These are phyloP conservation scores for Chymomyza procnemis DNA, from an alignment of 2,888 invertebrate species.

Conservation along the genomic window DNA sequence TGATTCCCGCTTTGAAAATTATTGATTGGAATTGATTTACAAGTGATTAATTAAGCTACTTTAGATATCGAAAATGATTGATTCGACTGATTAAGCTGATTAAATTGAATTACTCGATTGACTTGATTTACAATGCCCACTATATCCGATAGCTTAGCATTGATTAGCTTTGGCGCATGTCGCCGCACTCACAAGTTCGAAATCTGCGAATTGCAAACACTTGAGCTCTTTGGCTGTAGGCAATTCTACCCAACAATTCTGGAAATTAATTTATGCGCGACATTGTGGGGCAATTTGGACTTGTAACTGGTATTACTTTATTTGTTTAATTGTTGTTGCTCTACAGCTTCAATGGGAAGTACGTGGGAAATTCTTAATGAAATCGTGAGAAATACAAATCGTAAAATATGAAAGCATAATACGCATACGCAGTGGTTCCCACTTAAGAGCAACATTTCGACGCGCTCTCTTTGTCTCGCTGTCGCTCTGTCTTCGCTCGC, in stretches of 20 bases:
- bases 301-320: background rate
- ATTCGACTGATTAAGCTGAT: background rate
- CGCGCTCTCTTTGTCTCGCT: background rate
- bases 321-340: slow-evolving; percentile 1
- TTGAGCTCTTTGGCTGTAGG: background rate
- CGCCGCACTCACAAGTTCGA: background rate
- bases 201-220: background rate
- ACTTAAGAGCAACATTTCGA: background rate
- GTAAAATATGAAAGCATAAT: background rate
- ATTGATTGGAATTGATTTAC: background rate
- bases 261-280: slow-evolving; percentile 1
- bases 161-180: background rate
- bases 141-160: background rate
- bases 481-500: background rate
- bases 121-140: background rate
- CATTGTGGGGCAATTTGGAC: background rate
- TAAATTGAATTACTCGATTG: background rate
- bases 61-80: background rate
- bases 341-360: background rate
- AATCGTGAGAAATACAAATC: slow-evolving; percentile 44
- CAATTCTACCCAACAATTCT: background rate
- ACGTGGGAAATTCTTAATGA: slow-evolving; percentile 36
- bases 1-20: too few species aligned
- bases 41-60: background rate
- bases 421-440: background rate